Percentiles rank a stretch among this genome's conserved stretches.
phyloP scores from a whole-genome alignment of 1,140 invertebrate genomes.

The Aphis gossypii region DNA sequence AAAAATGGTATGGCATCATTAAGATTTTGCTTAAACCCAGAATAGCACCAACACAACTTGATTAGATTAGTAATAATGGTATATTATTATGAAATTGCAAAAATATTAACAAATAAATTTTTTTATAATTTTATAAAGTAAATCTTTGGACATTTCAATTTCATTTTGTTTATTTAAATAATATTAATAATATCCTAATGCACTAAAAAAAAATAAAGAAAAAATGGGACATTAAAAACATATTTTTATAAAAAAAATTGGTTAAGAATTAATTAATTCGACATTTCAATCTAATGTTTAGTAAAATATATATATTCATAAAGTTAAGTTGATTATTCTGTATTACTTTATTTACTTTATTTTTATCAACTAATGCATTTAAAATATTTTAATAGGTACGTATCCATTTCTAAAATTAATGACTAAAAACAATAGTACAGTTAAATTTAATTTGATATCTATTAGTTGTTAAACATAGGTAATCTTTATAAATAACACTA shows the following conservation, averaged over 20 bases:
- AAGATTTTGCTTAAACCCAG: too few relatives aligned
- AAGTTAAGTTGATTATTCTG: background rate
- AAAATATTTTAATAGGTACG: background rate
- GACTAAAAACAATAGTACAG: background rate
- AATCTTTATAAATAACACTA: background rate
- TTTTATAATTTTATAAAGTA: too few relatives aligned
- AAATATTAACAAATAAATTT: too few relatives aligned
- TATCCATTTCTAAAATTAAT: background rate
- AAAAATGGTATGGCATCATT: background rate
- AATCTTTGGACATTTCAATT: too few relatives aligned
- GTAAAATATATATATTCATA: background rate
- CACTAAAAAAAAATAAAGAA: background rate
- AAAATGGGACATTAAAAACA: background rate
- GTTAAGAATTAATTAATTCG: background rate
- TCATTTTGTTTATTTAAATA: background rate
- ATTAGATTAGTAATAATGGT: too few relatives aligned
- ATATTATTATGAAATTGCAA: too few relatives aligned
- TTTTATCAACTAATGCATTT: constrained; percentile 8
- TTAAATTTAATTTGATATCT: background rate
- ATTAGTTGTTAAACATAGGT: background rate
- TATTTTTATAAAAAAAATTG: background rate
- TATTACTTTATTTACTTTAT: background rate
- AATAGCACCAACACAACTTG: too few relatives aligned
- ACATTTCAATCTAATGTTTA: background rate
- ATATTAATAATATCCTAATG: background rate